Evolutionary conservation across 2,888 invertebrate genomes (phyloP).

Genomic region (Clistopyga incitator): DNA sequence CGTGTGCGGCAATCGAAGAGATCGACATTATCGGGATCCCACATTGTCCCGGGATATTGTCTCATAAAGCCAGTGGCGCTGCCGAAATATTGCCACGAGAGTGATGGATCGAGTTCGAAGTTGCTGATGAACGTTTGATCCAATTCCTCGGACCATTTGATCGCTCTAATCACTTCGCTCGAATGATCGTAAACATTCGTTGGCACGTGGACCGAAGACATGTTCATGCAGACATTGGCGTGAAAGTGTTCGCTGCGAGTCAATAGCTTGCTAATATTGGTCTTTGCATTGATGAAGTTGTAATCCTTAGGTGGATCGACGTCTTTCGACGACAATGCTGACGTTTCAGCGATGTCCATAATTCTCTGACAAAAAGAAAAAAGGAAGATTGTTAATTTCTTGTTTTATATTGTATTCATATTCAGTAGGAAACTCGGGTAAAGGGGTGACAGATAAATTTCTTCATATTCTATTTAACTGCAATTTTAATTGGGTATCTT

Average conservation of each 20-base stretch:
- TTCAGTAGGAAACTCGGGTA: too few relatives aligned
- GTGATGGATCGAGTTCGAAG: slow-evolving; percentile 88
- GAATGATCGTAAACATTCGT: slow-evolving; percentile 97
- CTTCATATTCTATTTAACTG: neutral
- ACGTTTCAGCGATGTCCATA: slow-evolving; percentile 94
- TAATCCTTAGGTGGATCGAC: slow-evolving; percentile 77
- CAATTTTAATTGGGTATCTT: neutral
- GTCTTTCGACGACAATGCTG: slow-evolving; percentile 87
- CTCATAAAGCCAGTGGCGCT: slow-evolving; percentile 98
- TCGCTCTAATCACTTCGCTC: slow-evolving; percentile 94
- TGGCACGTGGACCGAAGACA: slow-evolving; percentile 97
- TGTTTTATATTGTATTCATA: neutral
- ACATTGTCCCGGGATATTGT: slow-evolving; percentile 96
- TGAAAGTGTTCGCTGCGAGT: slow-evolving; percentile 91
- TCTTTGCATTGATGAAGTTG: slow-evolving; percentile 80
- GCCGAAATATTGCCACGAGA: slow-evolving; percentile 99
- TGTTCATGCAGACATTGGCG: slow-evolving; percentile 88
- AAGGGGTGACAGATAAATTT: too few relatives aligned
- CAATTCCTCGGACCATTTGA: slow-evolving; percentile 97
- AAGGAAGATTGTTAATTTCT: slow-evolving; percentile 7
- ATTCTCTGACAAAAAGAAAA: slow-evolving; percentile 89
- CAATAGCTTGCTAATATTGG: slow-evolving; percentile 87
- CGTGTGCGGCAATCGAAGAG: slow-evolving; percentile 97
- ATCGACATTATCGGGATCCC: slow-evolving; percentile 93
- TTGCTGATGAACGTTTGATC: slow-evolving; percentile 95